Base-by-base conservation (phyloP, 2,888 invertebrate species). In the Drosophila nigricruria region DNA sequence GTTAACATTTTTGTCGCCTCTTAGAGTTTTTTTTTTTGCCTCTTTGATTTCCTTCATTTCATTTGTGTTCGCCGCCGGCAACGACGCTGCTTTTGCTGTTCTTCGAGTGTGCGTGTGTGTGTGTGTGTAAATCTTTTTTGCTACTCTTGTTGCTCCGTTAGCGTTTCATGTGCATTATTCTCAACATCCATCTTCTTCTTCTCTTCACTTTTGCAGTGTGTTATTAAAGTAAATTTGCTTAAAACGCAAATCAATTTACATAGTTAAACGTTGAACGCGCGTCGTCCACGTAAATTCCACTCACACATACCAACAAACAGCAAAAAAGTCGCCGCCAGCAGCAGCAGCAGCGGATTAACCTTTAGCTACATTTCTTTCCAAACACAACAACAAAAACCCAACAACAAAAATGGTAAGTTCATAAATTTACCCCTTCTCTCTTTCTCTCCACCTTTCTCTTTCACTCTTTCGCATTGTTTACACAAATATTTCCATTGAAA, bases 311-410 rank as follows among this genome's bases (percentile, higher is more conserved):
- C 84, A 83, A 49, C 73, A 78, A 42, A 42, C 20, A 42, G 62
- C 75, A 67, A 73, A 53, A 53, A 66, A 38, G 70, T 58, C 58
- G 49, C 65, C 64, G 49, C 71, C 40, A 53, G 56, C 71, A 59
- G 77, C 75, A 68, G 56, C 78, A 69, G 81, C 89, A 88, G 87
- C 89, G 89, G 85, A 89, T 89, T 87, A 88, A 85, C 75, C 80
- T 73, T 80, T 84, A 86, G 81, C 83, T 81, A 86, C 77, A 78
- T 70, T 79, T 82, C 73, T 75, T 88, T 82, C 80, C 80, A 82
- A 76, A 67, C 57, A 73, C 70, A 74, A 36, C 70, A 56, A 86
- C 70, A 79, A 81, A 86, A 70, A 69, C 72, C 79, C 71, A 79
- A 79, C 59, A 76, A 75, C 65, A 65, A 88, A 86, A 86, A 86